Evolutionary conservation across 2,113 vertebrate genomes (phyloP).

Genomic region (Atlantisia rogersi): DNA sequence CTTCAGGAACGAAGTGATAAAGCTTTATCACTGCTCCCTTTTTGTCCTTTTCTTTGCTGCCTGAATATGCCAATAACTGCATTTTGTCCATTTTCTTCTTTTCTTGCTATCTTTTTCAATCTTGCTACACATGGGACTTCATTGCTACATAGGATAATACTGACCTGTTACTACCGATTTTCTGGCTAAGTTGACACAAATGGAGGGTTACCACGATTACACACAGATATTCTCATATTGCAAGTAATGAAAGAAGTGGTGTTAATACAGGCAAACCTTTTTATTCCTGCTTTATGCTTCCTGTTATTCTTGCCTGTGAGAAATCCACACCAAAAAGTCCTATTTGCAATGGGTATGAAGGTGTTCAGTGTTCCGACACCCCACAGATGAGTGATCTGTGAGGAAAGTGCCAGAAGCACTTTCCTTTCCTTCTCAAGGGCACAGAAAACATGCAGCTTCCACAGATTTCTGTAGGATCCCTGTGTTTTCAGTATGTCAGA

Average conservation of each 20-base stretch:
- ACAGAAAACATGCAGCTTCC: not conserved
- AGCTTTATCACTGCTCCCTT: slow-evolving; percentile 14
- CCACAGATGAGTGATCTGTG: not conserved
- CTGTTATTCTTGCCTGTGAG: not conserved
- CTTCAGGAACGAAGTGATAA: not conserved
- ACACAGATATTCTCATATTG: not conserved
- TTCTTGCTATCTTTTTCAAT: not conserved
- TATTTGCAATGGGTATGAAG: not conserved
- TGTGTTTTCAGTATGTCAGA: not conserved
- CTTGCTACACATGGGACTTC: not conserved
- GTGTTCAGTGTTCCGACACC: not conserved
- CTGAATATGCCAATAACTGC: not conserved
- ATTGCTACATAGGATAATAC: not conserved
- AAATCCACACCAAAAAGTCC: not conserved
- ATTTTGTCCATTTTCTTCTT: not conserved
- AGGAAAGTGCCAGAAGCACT: not conserved
- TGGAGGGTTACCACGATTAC: not conserved
- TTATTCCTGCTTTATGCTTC: not conserved
- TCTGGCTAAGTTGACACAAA: slow-evolving; percentile 3
- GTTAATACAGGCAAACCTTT: not conserved
- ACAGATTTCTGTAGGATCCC: not conserved
- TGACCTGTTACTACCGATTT: not conserved
- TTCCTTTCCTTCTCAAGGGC: not conserved
- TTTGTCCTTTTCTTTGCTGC: not conserved
- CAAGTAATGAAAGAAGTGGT: not conserved